Percentiles rank a stretch among this genome's conserved stretches.
These are phyloP conservation scores for Argyrosomus japonicus DNA, from an alignment of 2,113 vertebrate genomes.

Conservation along the genomic window DNA sequence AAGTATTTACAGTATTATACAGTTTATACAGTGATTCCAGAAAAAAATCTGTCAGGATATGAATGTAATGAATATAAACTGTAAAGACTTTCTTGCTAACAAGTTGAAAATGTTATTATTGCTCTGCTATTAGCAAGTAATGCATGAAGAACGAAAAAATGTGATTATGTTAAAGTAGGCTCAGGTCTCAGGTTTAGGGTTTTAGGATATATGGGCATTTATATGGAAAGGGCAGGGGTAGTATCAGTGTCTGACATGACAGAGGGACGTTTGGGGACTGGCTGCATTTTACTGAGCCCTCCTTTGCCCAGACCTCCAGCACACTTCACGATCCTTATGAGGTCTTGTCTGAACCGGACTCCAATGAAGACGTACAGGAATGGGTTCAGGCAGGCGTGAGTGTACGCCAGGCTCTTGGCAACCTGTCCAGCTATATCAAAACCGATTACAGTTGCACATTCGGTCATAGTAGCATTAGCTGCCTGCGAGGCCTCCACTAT, in stretches of 20 bases:
- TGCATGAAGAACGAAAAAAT: constrained; percentile 13
- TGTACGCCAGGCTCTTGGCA: constrained; percentile 88
- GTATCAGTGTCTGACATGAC: constrained; percentile 85
- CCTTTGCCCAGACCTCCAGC: constrained; percentile 59
- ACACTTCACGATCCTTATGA: constrained; percentile 80
- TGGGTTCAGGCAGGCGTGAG: constrained; percentile 92
- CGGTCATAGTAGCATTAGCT: constrained; percentile 61
- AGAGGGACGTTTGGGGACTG: constrained; percentile 82
- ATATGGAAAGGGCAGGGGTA: constrained; percentile 83
- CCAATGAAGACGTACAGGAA: constrained; percentile 92
- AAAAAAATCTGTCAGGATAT: background rate
- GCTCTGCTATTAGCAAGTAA: constrained; percentile 21
- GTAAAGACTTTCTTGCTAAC: background rate
- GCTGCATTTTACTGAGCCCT: constrained; percentile 66
- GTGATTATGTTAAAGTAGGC: background rate
- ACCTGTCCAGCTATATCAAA: constrained; percentile 87
- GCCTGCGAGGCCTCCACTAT: constrained; percentile 84
- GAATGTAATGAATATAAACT: constrained; percentile 1
- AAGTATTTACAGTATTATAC: constrained; percentile 71
- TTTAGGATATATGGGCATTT: constrained; percentile 3
- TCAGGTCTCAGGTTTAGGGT: constrained; percentile 13
- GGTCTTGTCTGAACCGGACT: constrained; percentile 86
- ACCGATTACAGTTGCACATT: constrained; percentile 67
- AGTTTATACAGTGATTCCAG: constrained; percentile 60
- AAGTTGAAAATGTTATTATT: constrained; percentile 1